Conservation (phyloP, 1,140 invertebrate species). For the Apolygus lucorum region DNA sequence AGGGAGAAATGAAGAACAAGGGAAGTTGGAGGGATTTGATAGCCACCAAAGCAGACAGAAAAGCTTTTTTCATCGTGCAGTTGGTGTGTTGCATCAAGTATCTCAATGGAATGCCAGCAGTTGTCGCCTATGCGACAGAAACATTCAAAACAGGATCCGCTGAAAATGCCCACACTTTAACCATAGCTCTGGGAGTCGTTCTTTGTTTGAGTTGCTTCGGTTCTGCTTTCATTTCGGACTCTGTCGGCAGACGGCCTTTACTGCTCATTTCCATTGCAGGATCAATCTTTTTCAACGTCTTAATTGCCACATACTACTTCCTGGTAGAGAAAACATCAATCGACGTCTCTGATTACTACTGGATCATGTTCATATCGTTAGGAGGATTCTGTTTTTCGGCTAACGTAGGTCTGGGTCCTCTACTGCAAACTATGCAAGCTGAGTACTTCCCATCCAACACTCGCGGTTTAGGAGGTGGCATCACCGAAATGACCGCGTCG, state of each 20-base stretch:
- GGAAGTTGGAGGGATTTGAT: constrained; percentile 28
- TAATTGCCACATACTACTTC: constrained; percentile 22
- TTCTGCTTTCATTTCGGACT: constrained; percentile 37
- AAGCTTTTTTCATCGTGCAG: constrained; percentile 27
- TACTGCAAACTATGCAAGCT: constrained; percentile 41
- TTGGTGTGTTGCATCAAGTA: constrained; percentile 26
- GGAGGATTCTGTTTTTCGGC: constrained; percentile 39
- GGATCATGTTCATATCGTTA: constrained; percentile 38
- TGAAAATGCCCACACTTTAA: constrained; percentile 26
- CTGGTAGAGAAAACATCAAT: constrained; percentile 1
- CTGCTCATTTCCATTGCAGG: constrained; percentile 38
- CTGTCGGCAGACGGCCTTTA: constrained; percentile 40
- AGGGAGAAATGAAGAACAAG: constrained; percentile 26
- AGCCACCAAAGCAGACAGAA: constrained; percentile 20
- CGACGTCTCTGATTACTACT: constrained; percentile 29
- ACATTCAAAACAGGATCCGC: constrained; percentile 41
- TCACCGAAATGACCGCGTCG: constrained; percentile 40
- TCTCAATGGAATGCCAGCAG: constrained; percentile 28
- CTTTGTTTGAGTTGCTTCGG: constrained; percentile 35
- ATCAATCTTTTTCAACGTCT: constrained; percentile 20
- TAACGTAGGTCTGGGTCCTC: constrained; percentile 41
- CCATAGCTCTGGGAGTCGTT: constrained; percentile 38
- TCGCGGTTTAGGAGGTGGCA: constrained; percentile 41
- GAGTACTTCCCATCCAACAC: constrained; percentile 43
- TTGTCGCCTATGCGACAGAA: constrained; percentile 37